Base-by-base conservation (phyloP, 2,113 vertebrate species). In the Sceloporus tristichus region DNA sequence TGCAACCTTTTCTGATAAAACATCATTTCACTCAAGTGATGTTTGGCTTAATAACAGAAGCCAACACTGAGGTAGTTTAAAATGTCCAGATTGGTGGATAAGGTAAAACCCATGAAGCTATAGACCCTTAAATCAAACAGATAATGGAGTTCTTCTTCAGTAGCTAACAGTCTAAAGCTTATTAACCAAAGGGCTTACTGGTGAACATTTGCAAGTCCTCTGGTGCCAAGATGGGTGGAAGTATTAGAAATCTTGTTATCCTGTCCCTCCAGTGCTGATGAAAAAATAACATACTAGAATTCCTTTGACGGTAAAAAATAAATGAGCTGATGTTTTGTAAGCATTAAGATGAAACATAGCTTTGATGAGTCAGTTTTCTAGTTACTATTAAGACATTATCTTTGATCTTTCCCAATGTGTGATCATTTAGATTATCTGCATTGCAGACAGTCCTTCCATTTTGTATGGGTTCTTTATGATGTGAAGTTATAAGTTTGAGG, bases 321-420 rank as follows among this genome's bases (percentile, higher is more conserved):
- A 95, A 86, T 19, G 2, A 89, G 38, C 13, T 82, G 0, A 48
- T 86, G 11, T 73, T 90, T 89, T 89, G 9, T 59, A 89, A 85
- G 19, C 75, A 75, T 38, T 88, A 92, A 92, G 78, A 90, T 91
- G 89, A 92, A 93, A 84, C 11, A 90, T 75, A 85, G 6, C 34
- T 93, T 79, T 91, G 56, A 83, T 84, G 84, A 89, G 40, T 76
- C 65, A 70, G 23, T 82, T 89, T 42, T 85, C 79, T 79, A 87
- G 56, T 68, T 87, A 91, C 66, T 27, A 70, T 90, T 90, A 93
- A 92, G 34, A 48, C 4, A 27, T 54, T 85, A 9, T 0, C 53
- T 96, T 88, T 96, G 76, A 94, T 80, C 84, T 73, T 65, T 84
- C 14, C 53, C 65, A 87, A 40, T 0, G 0, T 70, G 59, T 75